Base-by-base conservation (phyloP, 1,140 invertebrate species). In the Pseudomyrmex dendroicus region DNA sequence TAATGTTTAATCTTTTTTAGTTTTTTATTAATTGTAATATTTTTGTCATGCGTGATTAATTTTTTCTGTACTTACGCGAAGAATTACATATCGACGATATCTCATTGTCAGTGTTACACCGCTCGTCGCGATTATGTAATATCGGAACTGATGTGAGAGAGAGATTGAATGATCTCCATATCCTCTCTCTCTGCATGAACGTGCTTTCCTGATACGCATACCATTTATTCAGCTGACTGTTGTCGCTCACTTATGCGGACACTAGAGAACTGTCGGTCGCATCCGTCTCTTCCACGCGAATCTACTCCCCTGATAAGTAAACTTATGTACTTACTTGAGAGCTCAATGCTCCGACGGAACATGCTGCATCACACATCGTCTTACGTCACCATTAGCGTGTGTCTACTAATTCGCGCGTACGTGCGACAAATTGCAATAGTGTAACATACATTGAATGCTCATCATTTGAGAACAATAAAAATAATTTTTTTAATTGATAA, bases 261-360 rank as follows among this genome's bases (percentile, higher is more conserved):
- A 35, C 35, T 64, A 57, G 52, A 15, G 1, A n/a, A 25, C 8
- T 25, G 12, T 20, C 62, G 17, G 1, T 9, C 44, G 20, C 17
- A 9, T 56, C 35, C 35, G 52, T 15, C 73, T 15, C 73, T 22
- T 78, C 54, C 22, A 5, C n/a, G 10, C 25, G 52, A 52, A 66
- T 52, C 82, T 91, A 78, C 22, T 86, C 54, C 54, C 90, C 88
- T 89, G 84, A 48, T 90, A 73, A 35, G 12, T 64, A 57, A 87
- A 87, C 88, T 89, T 74, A 86, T 85, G 90, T 88, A 87, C 89
- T 90, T 88, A 86, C 86, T 86, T 86, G 86, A 88, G 35, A 35
- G 35, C 72, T 87, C 72, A 25, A 73, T 66, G 73, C 12, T 90
- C 84, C 82, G 82, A 83, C 48, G 35, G 35, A 64, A 82, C 48